These are phyloP conservation scores for Drosophila repleta DNA, from an alignment of 1,140 invertebrate species.

Conservation along the genomic window DNA sequence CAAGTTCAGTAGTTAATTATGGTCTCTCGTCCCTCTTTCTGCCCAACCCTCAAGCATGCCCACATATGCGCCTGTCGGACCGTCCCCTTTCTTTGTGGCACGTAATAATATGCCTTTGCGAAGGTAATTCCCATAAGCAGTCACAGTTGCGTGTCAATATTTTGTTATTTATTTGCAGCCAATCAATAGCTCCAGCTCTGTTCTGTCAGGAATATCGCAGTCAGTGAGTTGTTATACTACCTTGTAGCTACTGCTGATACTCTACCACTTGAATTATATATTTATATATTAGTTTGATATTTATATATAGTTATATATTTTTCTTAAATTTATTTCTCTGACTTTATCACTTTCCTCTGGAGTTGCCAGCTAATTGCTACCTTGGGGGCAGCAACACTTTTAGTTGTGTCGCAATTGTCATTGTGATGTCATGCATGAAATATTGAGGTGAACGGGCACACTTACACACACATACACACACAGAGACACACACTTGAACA, in stretches of 20 bases:
- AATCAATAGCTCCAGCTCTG: slow-evolving; percentile 26
- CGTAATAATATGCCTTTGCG: neutral
- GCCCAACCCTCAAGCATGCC: no score
- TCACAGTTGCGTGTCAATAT: slow-evolving; percentile 15
- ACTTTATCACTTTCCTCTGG: neutral
- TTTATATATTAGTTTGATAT: no score
- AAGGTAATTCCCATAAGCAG: neutral
- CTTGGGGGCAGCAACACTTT: neutral
- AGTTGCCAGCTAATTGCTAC: neutral
- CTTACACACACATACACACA: slow-evolving; percentile 22
- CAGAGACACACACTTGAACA: neutral
- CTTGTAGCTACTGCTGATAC: no score
- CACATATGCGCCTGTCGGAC: no score
- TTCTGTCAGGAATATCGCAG: neutral
- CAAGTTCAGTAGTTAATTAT: no score
- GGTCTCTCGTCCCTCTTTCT: no score
- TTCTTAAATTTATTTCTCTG: neutral
- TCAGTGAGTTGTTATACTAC: neutral
- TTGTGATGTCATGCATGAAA: slow-evolving; percentile 66
- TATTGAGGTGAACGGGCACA: slow-evolving; percentile 68
- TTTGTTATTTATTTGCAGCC: neutral
- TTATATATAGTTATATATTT: no score
- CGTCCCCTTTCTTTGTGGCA: neutral
- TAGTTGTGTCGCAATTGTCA: slow-evolving; percentile 39
- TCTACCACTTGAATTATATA: no score